phyloP scores from a whole-genome alignment of 2,113 vertebrate species.

The Pteruthius melanotis region DNA sequence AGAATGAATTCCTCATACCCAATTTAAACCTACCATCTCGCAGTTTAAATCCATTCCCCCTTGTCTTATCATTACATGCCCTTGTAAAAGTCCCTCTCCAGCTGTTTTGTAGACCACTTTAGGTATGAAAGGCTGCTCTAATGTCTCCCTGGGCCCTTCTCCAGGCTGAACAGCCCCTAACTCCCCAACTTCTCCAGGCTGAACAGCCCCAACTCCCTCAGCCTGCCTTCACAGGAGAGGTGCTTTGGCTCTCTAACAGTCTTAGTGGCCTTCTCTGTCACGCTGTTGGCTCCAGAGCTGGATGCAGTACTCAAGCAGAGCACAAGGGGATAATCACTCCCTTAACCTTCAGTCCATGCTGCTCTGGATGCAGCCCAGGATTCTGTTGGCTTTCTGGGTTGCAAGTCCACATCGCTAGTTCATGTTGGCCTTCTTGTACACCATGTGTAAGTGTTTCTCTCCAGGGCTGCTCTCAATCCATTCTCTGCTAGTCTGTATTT shows the following conservation, averaged over 20 bases:
- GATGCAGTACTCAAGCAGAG: background rate
- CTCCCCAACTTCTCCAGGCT: no score
- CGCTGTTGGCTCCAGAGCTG: background rate
- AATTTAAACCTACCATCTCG: background rate
- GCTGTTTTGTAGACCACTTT: background rate
- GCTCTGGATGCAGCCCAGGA: background rate
- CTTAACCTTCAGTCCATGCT: background rate
- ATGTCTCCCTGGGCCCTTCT: background rate
- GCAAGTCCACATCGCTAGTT: background rate
- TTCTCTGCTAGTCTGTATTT: background rate
- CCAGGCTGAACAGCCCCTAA: no score
- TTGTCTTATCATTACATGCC: background rate
- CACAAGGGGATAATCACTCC: background rate
- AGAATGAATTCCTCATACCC: background rate
- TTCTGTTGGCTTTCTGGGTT: background rate
- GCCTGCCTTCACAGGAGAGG: background rate
- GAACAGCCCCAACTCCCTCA: background rate
- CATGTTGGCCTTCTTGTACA: background rate
- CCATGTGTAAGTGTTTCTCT: fast-evolving
- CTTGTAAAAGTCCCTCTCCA: background rate
- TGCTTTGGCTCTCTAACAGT: background rate
- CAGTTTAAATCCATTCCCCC: background rate
- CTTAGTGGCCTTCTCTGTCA: background rate
- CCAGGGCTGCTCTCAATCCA: background rate
- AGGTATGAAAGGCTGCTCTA: background rate